phyloP scores from a whole-genome alignment of 2,113 vertebrate genomes.

The Brienomyrus longianalis region DNA sequence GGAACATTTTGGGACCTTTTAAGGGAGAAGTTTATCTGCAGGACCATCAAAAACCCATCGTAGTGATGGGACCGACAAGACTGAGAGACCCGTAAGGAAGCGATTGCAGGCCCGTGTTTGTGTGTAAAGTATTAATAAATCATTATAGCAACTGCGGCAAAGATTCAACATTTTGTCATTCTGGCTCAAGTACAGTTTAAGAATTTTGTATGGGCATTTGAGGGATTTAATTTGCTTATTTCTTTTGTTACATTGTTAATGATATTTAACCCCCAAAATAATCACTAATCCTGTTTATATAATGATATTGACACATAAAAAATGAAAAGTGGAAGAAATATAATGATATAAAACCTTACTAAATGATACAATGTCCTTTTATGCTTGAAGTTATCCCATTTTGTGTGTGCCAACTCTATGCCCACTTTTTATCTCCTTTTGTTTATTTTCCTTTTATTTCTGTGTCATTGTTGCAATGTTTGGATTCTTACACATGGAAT shows the following conservation, averaged over 20 bases:
- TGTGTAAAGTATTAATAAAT: not conserved
- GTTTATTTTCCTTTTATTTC: not conserved
- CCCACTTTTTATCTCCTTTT: not conserved
- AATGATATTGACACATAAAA: not conserved
- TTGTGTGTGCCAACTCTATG: not conserved
- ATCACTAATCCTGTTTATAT: not conserved
- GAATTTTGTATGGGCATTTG: not conserved
- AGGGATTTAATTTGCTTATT: not conserved
- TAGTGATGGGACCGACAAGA: not conserved
- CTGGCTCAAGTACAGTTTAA: not conserved
- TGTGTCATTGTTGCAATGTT: not conserved
- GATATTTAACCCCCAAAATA: not conserved
- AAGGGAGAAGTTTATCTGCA: conserved; percentile 47
- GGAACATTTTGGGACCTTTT: conserved; percentile 61
- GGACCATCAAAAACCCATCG: not conserved
- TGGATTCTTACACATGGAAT: not conserved
- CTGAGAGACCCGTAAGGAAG: not conserved
- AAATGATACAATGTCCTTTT: not conserved
- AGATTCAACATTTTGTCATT: not conserved
- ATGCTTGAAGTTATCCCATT: not conserved
- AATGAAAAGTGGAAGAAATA: not conserved
- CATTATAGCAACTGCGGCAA: too few species aligned
- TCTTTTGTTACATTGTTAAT: not conserved
- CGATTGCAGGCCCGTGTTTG: not conserved
- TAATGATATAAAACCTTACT: not conserved